These are phyloP conservation scores for Archegozetes longisetosus DNA, from an alignment of 1,140 invertebrate genomes.

Conservation along the genomic window DNA sequence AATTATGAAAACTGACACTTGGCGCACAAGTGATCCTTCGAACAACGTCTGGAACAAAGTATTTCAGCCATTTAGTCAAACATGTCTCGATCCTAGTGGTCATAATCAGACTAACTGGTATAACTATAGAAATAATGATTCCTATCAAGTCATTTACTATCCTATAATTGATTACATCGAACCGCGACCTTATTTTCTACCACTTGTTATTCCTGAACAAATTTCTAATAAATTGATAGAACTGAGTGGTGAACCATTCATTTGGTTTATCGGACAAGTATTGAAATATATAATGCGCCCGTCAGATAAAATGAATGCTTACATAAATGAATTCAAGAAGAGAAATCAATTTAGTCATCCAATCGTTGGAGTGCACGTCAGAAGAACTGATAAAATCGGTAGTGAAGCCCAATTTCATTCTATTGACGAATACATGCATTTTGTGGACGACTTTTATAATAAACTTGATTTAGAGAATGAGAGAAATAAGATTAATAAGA, in stretches of 20 bases:
- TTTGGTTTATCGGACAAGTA: constrained; percentile 96
- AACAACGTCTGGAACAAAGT: constrained; percentile 80
- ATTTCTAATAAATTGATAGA: constrained; percentile 57
- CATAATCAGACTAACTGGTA: constrained; percentile 15
- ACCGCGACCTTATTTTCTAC: constrained; percentile 70
- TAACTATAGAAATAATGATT: constrained; percentile 26
- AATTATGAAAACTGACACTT: constrained; percentile 81
- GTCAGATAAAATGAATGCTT: constrained; percentile 45
- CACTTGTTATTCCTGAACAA: constrained; percentile 79
- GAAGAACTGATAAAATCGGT: constrained; percentile 94
- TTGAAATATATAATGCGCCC: constrained; percentile 72
- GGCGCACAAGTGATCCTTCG: constrained; percentile 63
- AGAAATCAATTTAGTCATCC: constrained; percentile 67
- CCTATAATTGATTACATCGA: constrained; percentile 84
- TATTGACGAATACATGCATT: constrained; percentile 87
- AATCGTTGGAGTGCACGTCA: constrained; percentile 83
- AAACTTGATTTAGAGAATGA: constrained; percentile 25
- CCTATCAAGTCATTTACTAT: constrained; percentile 43
- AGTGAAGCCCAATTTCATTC: constrained; percentile 90
- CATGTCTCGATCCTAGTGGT: constrained; percentile 38
- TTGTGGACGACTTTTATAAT: constrained; percentile 58
- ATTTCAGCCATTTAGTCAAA: constrained; percentile 78
- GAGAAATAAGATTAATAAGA: constrained; percentile 7
- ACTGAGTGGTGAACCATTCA: constrained; percentile 80
- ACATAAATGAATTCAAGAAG: constrained; percentile 52